Evolutionary conservation across 2,888 invertebrate species (phyloP).

Genomic region (Netelia melanura): DNA sequence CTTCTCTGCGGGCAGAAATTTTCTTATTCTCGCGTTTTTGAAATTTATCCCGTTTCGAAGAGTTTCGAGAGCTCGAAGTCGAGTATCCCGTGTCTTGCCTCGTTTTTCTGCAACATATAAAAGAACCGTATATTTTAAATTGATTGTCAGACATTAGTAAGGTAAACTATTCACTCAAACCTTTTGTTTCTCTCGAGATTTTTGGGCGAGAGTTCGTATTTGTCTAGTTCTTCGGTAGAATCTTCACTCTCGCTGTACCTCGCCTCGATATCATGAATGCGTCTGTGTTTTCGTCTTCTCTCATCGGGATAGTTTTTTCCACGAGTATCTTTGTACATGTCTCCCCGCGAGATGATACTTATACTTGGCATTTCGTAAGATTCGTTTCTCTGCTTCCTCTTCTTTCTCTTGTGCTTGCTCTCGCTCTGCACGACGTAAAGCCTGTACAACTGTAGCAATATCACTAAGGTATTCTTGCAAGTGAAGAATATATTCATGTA

Average conservation of each 20-base stretch:
- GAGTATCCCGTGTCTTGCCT: constrained; percentile 90
- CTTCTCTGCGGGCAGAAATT: constrained; percentile 72
- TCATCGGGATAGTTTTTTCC: constrained; percentile 68
- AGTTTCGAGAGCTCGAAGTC: constrained; percentile 88
- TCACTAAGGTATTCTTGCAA: constrained; percentile 95
- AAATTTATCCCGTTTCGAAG: constrained; percentile 80
- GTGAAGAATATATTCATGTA: constrained; percentile 99
- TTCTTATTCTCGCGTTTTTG: constrained; percentile 74
- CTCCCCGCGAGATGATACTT: constrained; percentile 80
- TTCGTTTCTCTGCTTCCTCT: constrained; percentile 78
- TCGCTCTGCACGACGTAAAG: constrained; percentile 93
- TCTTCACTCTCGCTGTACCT: constrained; percentile 76
- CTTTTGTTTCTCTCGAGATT: constrained; percentile 67
- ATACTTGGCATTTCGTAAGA: constrained; percentile 76
- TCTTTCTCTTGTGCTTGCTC: constrained; percentile 82
- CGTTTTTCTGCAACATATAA: constrained; percentile 79
- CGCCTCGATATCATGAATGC: constrained; percentile 72
- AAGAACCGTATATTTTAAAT: neutral
- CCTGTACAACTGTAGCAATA: constrained; percentile 93
- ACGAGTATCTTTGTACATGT: constrained; percentile 72
- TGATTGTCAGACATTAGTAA: neutral
- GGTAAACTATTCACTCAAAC: constrained; percentile 48
- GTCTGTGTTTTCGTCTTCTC: constrained; percentile 70
- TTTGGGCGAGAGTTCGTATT: constrained; percentile 76
- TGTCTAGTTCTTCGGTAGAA: constrained; percentile 77